Evolutionary conservation across 2,888 invertebrate species (phyloP), one percentile per base, ranked within the genome.

Genomic region (Brassicogethes aeneus): DNA sequence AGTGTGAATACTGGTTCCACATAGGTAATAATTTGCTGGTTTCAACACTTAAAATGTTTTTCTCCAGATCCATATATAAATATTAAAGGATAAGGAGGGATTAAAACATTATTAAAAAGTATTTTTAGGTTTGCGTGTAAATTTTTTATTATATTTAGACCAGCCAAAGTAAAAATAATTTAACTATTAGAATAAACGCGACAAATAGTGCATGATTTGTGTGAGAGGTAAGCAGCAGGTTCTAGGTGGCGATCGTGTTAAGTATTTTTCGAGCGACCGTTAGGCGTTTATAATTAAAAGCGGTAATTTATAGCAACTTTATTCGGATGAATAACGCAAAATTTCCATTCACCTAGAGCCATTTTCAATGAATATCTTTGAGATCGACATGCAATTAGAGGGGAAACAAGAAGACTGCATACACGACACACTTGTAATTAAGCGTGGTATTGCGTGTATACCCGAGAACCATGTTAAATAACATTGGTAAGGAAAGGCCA

Each of bases 321-420:
- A 51, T 53, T 49, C 45, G 51, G 51, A 50, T 44, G 42, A 37
- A 44, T 45, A 51, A 46, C 48, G 51, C 51, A 49, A 45, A 32
- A 32, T 32, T 12, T 7, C 32, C 32, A 32, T 32, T 32, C 32
- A 32, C 32, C 32, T 32, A 3, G 14, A 32, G 32, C 32, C 14
- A 43, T 40, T 46, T 40, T 37, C 40, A 45, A 35, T 43, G 51
- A 50, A 52, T 56, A 61, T 61, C 59, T 59, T 52, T 46, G 40
- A 45, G 54, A 61, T 60, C 59, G 59, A 54, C 59, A 59, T 58
- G 60, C 59, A 54, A 61, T 59, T 58, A 59, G 48, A 54, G 45
- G 51, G 43, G 54, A 55, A 56, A 55, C 55, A 57, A 56, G 57
- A 59, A 55, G 58, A 59, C 50, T 56, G 56, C 56, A 46, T 49